Conservation (phyloP, 2,797 vertebrate genomes). For the Acanthurus tractus region DNA sequence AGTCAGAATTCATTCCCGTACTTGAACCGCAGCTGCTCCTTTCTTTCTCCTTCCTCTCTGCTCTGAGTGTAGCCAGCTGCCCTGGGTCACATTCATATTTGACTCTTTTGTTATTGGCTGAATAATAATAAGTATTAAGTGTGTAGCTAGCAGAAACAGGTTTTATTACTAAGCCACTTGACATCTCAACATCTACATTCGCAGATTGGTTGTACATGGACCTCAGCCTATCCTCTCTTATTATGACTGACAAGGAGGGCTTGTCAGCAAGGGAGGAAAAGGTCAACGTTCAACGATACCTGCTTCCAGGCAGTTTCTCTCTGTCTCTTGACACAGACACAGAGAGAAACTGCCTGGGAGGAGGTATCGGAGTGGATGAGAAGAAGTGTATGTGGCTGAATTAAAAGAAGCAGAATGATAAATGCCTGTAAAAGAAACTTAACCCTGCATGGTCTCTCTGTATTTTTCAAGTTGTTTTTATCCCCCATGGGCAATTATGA, state of each 20-base stretch:
- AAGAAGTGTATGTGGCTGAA: neutral
- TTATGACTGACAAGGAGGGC: conserved; percentile 20
- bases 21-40: neutral
- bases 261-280: neutral
- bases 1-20: conserved; percentile 24
- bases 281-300: too few relatives aligned
- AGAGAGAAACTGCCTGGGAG: neutral
- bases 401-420: conserved; percentile 4
- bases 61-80: neutral
- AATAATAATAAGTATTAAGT: conserved; percentile 42
- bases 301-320: too few relatives aligned
- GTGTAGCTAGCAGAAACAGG: conserved; percentile 36
- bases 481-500: neutral
- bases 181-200: conserved; percentile 43
- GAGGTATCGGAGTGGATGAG: neutral
- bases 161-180: conserved; percentile 40
- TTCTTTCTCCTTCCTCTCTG: neutral
- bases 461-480: conserved; percentile 9
- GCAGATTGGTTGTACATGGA: conserved; percentile 13
- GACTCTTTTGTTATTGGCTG: conserved; percentile 45
- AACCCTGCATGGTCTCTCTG: neutral
- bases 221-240: conserved; percentile 16
- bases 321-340: neutral
- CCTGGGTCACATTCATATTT: conserved; percentile 48
- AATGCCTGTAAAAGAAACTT: neutral